These are phyloP conservation scores for Egretta garzetta DNA, from an alignment of 2,113 vertebrate genomes.

Conservation along the genomic window DNA sequence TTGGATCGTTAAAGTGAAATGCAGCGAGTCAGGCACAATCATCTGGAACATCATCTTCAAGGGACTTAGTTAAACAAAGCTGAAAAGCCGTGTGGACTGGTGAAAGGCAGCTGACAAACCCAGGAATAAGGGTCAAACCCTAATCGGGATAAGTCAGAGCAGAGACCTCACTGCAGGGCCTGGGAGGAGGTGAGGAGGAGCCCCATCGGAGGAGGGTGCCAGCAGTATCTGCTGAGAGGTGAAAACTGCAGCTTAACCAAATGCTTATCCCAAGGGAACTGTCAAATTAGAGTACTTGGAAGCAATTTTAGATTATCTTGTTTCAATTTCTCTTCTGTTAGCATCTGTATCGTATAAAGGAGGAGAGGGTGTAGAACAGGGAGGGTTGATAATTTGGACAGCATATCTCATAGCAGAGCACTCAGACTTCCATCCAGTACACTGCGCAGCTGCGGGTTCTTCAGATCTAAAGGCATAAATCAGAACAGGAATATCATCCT, in stretches of 20 bases:
- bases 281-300: not conserved
- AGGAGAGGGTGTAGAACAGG: not conserved
- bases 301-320: not conserved
- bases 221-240: not conserved
- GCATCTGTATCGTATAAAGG: not conserved
- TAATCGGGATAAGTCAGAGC: not conserved
- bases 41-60: not conserved
- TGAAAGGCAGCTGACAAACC: not conserved
- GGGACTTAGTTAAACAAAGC: not conserved
- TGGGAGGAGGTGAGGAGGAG: not conserved
- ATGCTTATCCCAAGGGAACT: not conserved
- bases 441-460: fast-evolving
- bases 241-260: not conserved
- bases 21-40: not conserved
- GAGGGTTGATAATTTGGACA: not conserved
- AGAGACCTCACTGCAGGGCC: not conserved
- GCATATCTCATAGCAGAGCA: not conserved
- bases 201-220: not conserved
- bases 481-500: not conserved
- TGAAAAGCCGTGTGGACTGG: not conserved
- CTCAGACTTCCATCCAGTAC: not conserved
- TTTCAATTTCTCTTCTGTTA: not conserved
- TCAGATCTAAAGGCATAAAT: not conserved
- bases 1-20: not conserved
- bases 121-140: not conserved